Percentiles rank a stretch among this genome's conserved stretches.
phyloP scores from a whole-genome alignment of 2,888 invertebrate genomes.

The Plagodis dolabraria region DNA sequence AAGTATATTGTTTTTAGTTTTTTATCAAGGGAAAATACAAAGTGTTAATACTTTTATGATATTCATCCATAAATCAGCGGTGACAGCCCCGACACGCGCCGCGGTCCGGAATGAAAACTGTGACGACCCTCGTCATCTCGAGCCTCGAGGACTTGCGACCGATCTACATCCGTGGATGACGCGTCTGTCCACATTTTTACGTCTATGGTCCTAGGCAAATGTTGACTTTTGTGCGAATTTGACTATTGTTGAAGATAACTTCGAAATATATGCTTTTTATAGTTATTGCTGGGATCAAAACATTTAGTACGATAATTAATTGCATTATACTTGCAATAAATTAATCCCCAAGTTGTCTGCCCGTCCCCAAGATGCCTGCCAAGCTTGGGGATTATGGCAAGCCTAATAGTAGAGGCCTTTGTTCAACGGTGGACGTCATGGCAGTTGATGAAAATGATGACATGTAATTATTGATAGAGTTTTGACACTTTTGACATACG shows the following conservation, averaged over 20 bases:
- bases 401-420: no score
- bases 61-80: constrained; percentile 28
- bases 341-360: no score
- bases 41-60: constrained; percentile 9
- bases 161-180: constrained; percentile 53
- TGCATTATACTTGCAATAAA: no score
- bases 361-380: no score
- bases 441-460: no score
- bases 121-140: constrained; percentile 70
- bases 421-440: no score
- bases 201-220: constrained; percentile 26
- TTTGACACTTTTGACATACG: no score
- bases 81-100: constrained; percentile 51
- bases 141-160: constrained; percentile 51
- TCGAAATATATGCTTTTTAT: no score
- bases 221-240: constrained; percentile 30
- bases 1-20: not conserved
- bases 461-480: no score
- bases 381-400: no score
- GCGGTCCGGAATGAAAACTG: constrained; percentile 57
- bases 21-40: not conserved
- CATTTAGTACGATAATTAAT: no score
- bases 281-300: no score
- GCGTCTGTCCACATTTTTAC: constrained; percentile 14
- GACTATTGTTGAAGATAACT: constrained; percentile 2